Conservation (phyloP, 2,888 invertebrate species). For the Scrobipalpa atriplicella region DNA sequence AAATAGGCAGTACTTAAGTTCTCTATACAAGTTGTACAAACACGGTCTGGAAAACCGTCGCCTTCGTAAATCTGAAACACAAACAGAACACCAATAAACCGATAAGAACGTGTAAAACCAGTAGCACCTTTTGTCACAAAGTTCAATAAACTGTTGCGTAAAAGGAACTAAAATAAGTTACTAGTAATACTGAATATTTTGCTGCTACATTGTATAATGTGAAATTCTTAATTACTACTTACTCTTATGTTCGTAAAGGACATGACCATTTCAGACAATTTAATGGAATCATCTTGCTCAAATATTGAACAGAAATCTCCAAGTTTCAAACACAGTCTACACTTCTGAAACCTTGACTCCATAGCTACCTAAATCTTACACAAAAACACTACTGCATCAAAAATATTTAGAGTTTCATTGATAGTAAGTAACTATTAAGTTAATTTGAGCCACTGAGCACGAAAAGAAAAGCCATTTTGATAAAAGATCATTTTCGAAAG, state of each 20-base stretch:
- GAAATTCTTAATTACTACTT: constrained; percentile 40
- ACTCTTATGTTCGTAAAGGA: constrained; percentile 71
- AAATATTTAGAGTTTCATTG: background rate
- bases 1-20: constrained; percentile 74
- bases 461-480: background rate
- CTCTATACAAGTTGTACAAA: constrained; percentile 74
- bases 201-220: background rate
- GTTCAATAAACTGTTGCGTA: background rate
- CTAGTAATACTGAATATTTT: background rate
- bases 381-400: background rate
- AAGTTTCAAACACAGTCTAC: constrained; percentile 73
- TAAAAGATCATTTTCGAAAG: constrained; percentile 8
- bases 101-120: background rate
- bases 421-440: background rate
- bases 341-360: constrained; percentile 69
- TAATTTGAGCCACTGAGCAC: background rate
- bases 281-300: constrained; percentile 75
- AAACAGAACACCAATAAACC: constrained; percentile 4
- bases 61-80: constrained; percentile 67
- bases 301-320: constrained; percentile 78
- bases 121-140: background rate
- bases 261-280: constrained; percentile 78
- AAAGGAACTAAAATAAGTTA: background rate
- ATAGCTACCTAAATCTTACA: constrained; percentile 39
- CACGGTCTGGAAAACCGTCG: constrained; percentile 73